phyloP scores from a whole-genome alignment of 2,113 vertebrate genomes.

The Zosterops lateralis region DNA sequence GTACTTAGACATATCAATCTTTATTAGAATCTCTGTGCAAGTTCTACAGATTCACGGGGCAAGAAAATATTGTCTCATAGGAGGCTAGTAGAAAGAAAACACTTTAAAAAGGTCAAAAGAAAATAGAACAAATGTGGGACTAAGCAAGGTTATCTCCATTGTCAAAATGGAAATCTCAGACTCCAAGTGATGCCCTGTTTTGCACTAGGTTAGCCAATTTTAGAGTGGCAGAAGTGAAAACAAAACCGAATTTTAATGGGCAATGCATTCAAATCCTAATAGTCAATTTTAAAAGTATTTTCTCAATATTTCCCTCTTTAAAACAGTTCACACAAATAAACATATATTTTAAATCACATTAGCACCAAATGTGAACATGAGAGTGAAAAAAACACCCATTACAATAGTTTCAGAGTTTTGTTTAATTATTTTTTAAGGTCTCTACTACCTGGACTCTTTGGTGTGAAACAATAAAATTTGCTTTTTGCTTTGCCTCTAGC shows the following conservation, averaged over 20 bases:
- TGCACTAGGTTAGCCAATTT: neutral
- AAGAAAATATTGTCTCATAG: neutral
- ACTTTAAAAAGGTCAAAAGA: neutral
- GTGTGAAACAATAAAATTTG: neutral
- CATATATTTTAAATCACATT: neutral
- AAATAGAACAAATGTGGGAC: neutral
- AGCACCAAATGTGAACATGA: neutral
- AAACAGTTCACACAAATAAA: neutral
- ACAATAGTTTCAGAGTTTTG: neutral
- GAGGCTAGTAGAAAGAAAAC: neutral
- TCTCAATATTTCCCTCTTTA: neutral
- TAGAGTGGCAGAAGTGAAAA: neutral
- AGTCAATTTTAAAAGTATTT: neutral
- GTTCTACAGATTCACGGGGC: neutral
- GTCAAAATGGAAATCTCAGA: neutral
- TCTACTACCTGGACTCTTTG: neutral
- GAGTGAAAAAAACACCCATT: neutral
- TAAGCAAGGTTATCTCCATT: neutral
- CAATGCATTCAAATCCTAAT: neutral
- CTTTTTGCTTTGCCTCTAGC: neutral
- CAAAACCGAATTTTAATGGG: neutral
- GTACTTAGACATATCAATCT: neutral
- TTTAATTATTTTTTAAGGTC: neutral
- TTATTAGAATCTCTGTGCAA: neutral
- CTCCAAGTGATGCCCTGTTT: neutral